Evolutionary conservation across 2,113 vertebrate species (phyloP).

Genomic region (Ictalurus furcatus): DNA sequence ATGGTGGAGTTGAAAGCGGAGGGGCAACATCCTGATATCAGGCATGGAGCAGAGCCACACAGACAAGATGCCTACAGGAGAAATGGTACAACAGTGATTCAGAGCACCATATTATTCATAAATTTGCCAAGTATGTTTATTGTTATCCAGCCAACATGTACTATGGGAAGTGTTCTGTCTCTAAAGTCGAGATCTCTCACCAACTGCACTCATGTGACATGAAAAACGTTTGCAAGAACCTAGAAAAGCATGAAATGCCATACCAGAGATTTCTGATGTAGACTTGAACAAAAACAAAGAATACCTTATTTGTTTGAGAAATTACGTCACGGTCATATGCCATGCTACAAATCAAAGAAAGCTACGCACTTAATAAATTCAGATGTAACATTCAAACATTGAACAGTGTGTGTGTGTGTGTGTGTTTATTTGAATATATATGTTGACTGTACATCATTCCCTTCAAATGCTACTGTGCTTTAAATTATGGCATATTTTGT

Average conservation of each 20-base stretch:
- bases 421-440: too few species aligned
- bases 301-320: not conserved
- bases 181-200: not conserved
- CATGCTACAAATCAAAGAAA: not conserved
- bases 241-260: not conserved
- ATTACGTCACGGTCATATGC: not conserved
- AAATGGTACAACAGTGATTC: not conserved
- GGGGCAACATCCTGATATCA: conserved; percentile 88
- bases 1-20: conserved; percentile 85
- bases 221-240: not conserved
- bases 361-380: not conserved
- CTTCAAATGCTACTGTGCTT: too few species aligned
- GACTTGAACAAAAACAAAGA: not conserved
- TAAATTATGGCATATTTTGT: too few species aligned
- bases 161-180: not conserved
- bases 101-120: not conserved
- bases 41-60: conserved; percentile 87
- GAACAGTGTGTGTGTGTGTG: not conserved
- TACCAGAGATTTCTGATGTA: not conserved
- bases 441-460: too few species aligned
- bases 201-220: not conserved
- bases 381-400: not conserved
- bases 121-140: not conserved
- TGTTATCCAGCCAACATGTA: not conserved
- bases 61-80: conserved; percentile 84